A percentile compares a stretch with the other conserved stretches of the same genome.
These are phyloP conservation scores for Cavia porcellus DNA, from an alignment of 2,113 vertebrate genomes.

Conservation along the genomic window DNA sequence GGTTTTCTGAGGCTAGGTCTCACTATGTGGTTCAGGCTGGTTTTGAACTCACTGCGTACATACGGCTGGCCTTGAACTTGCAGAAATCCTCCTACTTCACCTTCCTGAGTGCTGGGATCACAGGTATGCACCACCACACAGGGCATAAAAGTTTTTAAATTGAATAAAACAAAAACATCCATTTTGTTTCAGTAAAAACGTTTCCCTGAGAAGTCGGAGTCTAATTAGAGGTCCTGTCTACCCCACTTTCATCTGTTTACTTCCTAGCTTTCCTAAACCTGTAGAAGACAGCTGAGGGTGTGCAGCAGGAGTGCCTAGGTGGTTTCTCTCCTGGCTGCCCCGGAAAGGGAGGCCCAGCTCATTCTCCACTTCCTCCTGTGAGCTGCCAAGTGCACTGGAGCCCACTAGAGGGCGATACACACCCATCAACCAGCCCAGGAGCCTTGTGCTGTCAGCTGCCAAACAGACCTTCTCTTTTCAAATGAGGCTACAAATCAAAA, in stretches of 20 bases:
- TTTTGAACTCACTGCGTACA: neutral
- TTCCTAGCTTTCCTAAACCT: neutral
- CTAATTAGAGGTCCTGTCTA: no score
- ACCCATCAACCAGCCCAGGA: neutral
- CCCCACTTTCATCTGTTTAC: neutral
- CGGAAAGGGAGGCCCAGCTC: neutral
- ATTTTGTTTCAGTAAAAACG: neutral
- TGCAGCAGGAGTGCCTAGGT: neutral
- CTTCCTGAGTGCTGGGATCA: neutral
- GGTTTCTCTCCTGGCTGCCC: neutral
- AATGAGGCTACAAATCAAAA: slow-evolving; percentile 31
- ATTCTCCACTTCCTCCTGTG: rapidly evolving
- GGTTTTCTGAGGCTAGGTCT: neutral
- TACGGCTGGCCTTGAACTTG: neutral
- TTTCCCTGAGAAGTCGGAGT: neutral
- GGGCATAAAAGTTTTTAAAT: neutral
- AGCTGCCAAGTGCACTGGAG: rapidly evolving
- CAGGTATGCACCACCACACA: neutral
- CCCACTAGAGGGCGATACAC: slow-evolving; percentile 69
- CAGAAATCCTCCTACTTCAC: neutral
- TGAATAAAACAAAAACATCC: neutral
- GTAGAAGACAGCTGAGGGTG: no score
- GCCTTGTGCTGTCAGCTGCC: neutral
- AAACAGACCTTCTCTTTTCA: neutral
- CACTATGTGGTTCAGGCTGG: neutral